These are phyloP conservation scores for Mya arenaria DNA, from an alignment of 1,140 invertebrate species.

Conservation along the genomic window DNA sequence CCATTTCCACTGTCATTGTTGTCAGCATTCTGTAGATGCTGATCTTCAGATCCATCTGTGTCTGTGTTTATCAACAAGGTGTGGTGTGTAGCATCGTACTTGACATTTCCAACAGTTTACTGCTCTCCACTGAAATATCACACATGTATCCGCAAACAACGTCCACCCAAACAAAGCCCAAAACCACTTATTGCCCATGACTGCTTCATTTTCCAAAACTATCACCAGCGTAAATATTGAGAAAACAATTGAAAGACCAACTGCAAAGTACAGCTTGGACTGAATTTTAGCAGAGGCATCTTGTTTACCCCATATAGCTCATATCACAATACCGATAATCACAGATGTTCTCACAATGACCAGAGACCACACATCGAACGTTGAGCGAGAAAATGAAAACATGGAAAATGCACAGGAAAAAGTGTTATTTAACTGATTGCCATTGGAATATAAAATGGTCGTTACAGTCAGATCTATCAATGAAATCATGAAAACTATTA, in stretches of 20 bases:
- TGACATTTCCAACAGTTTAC: too few relatives aligned
- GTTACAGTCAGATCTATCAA: constrained; percentile 42
- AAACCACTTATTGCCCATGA: constrained; percentile 43
- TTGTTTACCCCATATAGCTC: constrained; percentile 9
- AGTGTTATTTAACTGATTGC: constrained; percentile 28
- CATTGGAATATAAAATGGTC: constrained; percentile 43
- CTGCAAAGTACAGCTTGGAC: not conserved
- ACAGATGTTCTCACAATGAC: constrained; percentile 21
- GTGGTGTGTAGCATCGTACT: too few relatives aligned
- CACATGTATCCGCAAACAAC: too few relatives aligned
- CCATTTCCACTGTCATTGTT: too few relatives aligned
- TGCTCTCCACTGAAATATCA: too few relatives aligned
- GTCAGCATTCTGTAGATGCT: too few relatives aligned
- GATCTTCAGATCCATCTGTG: too few relatives aligned
- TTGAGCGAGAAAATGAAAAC: constrained; percentile 35
- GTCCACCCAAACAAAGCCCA: constrained; percentile 51
- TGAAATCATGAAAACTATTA: not conserved
- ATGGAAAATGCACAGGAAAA: not conserved
- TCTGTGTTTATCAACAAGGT: too few relatives aligned
- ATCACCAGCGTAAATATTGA: constrained; percentile 49
- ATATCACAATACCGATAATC: constrained; percentile 31
- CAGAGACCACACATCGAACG: constrained; percentile 50
- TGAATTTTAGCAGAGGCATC: constrained; percentile 11
- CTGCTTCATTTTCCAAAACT: constrained; percentile 31
- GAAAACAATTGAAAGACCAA: not conserved